These are phyloP conservation scores for Sussaba pulchella DNA, from an alignment of 2,888 invertebrate genomes.

Conservation along the genomic window DNA sequence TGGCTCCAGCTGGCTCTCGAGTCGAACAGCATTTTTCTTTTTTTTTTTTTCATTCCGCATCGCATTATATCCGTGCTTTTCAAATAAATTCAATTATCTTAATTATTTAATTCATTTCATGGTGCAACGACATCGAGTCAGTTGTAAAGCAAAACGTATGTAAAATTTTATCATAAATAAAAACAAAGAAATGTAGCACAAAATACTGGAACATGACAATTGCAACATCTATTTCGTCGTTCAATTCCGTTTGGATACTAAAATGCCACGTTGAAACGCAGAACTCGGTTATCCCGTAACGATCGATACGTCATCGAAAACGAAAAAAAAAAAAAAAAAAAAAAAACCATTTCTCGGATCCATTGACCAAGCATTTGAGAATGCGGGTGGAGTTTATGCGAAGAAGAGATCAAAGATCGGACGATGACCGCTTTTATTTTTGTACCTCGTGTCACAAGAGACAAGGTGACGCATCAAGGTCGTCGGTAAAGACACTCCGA, in stretches of 20 bases:
- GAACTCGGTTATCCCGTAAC: too few relatives aligned
- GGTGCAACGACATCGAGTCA: neutral
- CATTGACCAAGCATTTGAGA: neutral
- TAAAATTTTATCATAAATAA: too few relatives aligned
- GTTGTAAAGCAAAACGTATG: neutral
- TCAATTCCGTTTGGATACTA: too few relatives aligned
- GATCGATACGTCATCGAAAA: too few relatives aligned
- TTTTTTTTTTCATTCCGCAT: neutral
- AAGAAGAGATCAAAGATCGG: constrained; percentile 45
- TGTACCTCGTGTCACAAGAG: constrained; percentile 38
- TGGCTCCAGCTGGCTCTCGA: too few relatives aligned
- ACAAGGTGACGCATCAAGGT: constrained; percentile 50
- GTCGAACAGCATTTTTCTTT: too few relatives aligned
- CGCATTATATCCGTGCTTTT: neutral
- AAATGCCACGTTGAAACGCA: too few relatives aligned
- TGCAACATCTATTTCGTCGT: too few relatives aligned
- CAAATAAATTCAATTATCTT: neutral
- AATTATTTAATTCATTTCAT: neutral
- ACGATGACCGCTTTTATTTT: constrained; percentile 51
- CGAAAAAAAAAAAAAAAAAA: too few relatives aligned
- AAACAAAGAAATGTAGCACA: too few relatives aligned
- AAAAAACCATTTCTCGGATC: neutral
- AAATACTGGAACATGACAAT: too few relatives aligned
- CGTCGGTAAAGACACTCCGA: constrained; percentile 3
- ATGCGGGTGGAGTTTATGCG: neutral